Conservation (phyloP, 1,140 invertebrate genomes). For the Acromyrmex charruanus region DNA sequence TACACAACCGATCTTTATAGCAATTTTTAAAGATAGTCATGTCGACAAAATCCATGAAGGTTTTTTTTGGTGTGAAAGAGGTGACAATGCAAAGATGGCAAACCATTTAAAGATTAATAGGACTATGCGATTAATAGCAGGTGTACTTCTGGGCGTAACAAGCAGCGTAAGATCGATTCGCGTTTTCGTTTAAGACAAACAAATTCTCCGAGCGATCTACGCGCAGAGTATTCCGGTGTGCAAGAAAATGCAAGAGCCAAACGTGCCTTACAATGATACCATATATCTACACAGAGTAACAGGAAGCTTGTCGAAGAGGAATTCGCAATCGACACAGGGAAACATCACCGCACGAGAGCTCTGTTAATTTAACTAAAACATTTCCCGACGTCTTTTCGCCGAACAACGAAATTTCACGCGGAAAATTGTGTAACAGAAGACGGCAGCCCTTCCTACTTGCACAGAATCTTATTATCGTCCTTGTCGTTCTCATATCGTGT, state of each 20-base stretch:
- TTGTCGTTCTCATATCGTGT: slow-evolving; percentile 41
- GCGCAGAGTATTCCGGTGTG: slow-evolving; percentile 24
- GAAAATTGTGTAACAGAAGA: slow-evolving; percentile 48
- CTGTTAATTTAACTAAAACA: slow-evolving; percentile 66
- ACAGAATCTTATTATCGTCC: slow-evolving; percentile 52
- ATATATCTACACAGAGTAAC: slow-evolving; percentile 24
- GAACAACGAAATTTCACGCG: slow-evolving; percentile 37
- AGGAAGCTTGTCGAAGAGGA: slow-evolving; percentile 41
- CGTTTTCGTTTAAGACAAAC: slow-evolving; percentile 49
- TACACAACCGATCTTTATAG: slow-evolving; percentile 65
- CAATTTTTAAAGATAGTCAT: slow-evolving; percentile 36
- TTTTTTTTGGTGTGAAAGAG: slow-evolving; percentile 64
- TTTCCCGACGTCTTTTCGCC: slow-evolving; percentile 60
- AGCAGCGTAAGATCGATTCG: slow-evolving; percentile 63
- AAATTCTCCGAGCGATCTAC: slow-evolving; percentile 53
- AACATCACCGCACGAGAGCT: slow-evolving; percentile 31
- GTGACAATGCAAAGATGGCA: slow-evolving; percentile 23
- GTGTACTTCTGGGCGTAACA: slow-evolving; percentile 55
- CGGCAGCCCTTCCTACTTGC: slow-evolving; percentile 26
- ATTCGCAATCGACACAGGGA: slow-evolving; percentile 43
- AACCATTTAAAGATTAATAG: slow-evolving; percentile 80
- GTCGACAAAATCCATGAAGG: slow-evolving; percentile 35
- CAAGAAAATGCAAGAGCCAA: slow-evolving; percentile 20
- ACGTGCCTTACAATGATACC: slow-evolving; percentile 32
- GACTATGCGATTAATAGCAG: slow-evolving; percentile 75